Conservation (phyloP, 37 sponge, comb jelly and placozoan genomes). For the Corticium candelabrum region DNA sequence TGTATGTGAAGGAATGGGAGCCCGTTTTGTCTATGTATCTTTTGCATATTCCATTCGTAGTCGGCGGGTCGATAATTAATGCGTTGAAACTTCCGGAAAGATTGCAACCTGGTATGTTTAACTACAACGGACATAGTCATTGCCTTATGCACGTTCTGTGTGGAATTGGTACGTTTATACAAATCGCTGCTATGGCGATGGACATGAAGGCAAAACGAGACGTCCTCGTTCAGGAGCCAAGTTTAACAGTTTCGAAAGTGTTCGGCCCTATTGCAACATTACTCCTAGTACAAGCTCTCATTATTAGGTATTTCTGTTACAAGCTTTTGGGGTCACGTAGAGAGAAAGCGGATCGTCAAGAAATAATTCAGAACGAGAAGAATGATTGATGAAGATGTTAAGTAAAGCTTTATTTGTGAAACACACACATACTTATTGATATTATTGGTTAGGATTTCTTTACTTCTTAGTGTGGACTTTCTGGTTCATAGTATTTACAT, state of each 20-base stretch:
- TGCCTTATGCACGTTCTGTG: constrained; percentile 62
- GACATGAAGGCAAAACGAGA: constrained; percentile 18
- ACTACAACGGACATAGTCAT: constrained; percentile 68
- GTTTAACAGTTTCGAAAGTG: neutral
- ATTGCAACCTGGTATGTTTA: constrained; percentile 64
- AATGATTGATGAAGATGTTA: too few relatives aligned
- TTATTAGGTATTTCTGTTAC: too few relatives aligned
- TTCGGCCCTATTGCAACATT: neutral
- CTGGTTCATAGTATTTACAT: too few relatives aligned
- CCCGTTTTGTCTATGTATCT: constrained; percentile 14
- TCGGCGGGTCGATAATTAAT: constrained; percentile 43
- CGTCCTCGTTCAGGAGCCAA: neutral
- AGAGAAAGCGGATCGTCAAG: too few relatives aligned
- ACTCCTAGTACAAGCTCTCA: too few relatives aligned
- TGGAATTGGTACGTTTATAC: constrained; percentile 21
- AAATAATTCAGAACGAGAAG: too few relatives aligned
- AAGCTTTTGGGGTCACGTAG: too few relatives aligned
- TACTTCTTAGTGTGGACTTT: too few relatives aligned
- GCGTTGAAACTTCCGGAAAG: constrained; percentile 77
- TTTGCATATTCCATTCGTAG: neutral
- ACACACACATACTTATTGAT: too few relatives aligned
- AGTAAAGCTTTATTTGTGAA: too few relatives aligned
- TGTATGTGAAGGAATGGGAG: constrained; percentile 17
- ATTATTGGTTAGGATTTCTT: too few relatives aligned
- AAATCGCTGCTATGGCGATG: constrained; percentile 34